Conservation (phyloP, 2,113 vertebrate genomes). For the Cisticola juncidis region DNA sequence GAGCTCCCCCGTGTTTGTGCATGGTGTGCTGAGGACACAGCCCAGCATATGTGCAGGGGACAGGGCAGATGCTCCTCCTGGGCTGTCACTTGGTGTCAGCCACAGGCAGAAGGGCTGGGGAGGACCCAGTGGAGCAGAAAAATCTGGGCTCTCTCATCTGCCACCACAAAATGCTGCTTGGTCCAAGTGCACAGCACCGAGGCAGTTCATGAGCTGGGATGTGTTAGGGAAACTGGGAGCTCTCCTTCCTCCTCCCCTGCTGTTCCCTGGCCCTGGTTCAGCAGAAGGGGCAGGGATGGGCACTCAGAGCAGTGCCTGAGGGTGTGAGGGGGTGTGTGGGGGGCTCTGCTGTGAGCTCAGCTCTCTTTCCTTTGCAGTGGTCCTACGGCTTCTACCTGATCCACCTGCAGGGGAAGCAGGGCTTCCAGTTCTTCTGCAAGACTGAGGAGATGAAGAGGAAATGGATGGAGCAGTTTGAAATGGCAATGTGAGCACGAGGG, state of each 20-base stretch:
- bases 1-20: neutral
- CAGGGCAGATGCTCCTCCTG: slow-evolving; percentile 33
- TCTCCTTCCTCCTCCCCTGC: neutral
- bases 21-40: neutral
- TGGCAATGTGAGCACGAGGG: slow-evolving; percentile 90
- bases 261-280: neutral
- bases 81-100: slow-evolving; percentile 28
- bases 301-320: neutral
- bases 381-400: slow-evolving; percentile 97
- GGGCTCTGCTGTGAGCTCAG: accelerated
- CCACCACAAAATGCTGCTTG: neutral
- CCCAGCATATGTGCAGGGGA: neutral
- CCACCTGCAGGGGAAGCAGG: slow-evolving; percentile 95
- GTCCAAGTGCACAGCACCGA: neutral
- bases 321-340: accelerated
- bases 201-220: neutral
- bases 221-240: neutral
- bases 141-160: neutral
- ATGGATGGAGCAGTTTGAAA: slow-evolving; percentile 99
- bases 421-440: slow-evolving; percentile 99
- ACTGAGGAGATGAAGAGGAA: slow-evolving; percentile 97
- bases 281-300: neutral
- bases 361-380: slow-evolving; percentile 80
- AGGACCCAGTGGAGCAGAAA: slow-evolving; percentile 27
- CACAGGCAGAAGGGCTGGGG: neutral